These are phyloP conservation scores for Dunckerocampus dactyliophorus DNA, from an alignment of 2,113 vertebrate genomes.

Conservation along the genomic window DNA sequence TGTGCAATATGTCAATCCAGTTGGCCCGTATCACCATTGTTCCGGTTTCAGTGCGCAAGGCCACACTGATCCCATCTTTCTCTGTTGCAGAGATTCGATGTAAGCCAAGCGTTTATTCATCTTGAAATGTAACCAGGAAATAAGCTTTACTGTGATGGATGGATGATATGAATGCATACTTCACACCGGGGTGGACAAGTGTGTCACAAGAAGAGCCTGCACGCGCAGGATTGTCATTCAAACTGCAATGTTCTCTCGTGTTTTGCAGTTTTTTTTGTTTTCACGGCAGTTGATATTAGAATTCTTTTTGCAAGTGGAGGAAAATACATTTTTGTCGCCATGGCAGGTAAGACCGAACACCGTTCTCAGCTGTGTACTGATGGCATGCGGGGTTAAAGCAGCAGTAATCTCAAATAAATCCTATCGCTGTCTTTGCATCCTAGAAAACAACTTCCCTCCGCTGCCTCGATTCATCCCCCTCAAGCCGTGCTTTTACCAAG, in stretches of 20 bases:
- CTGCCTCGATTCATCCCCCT: constrained; percentile 92
- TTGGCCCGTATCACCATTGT: constrained; percentile 1
- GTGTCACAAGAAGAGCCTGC: constrained; percentile 13
- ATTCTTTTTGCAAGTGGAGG: constrained; percentile 33
- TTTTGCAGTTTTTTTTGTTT: constrained; percentile 32
- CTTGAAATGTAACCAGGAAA: neutral
- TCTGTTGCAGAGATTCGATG: constrained; percentile 9
- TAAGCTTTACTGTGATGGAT: neutral
- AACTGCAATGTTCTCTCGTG: neutral
- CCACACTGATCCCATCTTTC: constrained; percentile 19
- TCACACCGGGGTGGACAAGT: constrained; percentile 3
- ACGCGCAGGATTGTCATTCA: neutral
- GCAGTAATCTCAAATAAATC: neutral
- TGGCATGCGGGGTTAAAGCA: neutral
- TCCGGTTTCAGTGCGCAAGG: constrained; percentile 21
- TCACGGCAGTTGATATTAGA: constrained; percentile 22
- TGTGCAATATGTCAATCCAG: neutral
- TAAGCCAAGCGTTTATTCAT: neutral
- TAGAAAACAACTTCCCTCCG: constrained; percentile 98
- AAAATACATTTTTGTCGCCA: constrained; percentile 41
- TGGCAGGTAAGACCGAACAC: constrained; percentile 67
- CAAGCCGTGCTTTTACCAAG: constrained; percentile 98
- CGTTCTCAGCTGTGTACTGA: too few species aligned
- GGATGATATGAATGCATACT: neutral
- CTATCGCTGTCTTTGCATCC: constrained; percentile 12